These are phyloP conservation scores for Akabosia matsudoensis DNA, from an alignment of 1,140 invertebrate genomes.

Conservation along the genomic window DNA sequence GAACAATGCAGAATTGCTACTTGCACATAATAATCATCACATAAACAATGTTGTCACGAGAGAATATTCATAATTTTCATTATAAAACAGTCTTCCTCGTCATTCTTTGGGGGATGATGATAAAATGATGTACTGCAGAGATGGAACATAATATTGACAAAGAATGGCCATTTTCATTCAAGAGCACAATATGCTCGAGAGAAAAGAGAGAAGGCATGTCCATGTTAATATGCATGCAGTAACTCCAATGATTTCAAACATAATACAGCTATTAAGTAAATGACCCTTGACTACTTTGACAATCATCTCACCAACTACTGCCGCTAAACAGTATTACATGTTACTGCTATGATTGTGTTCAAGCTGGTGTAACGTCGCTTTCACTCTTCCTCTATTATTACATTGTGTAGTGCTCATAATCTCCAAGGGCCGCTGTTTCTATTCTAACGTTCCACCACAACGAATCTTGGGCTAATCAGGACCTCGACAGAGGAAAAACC, in stretches of 20 bases:
- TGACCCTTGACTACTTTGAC: slow-evolving; percentile 45
- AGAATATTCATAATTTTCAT: background rate
- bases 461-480: slow-evolving; percentile 16
- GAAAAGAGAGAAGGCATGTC: background rate
- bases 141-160: background rate
- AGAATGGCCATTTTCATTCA: background rate
- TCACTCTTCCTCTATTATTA: background rate
- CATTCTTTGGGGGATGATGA: background rate
- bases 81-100: background rate
- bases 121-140: background rate
- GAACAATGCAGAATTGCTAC: background rate
- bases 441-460: slow-evolving; percentile 7
- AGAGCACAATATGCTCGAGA: background rate
- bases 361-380: background rate
- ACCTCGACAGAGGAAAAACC: background rate
- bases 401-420: background rate
- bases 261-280: slow-evolving; percentile 42
- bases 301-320: slow-evolving; percentile 14
- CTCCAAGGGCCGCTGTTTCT: background rate
- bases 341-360: background rate
- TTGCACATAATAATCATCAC: background rate
- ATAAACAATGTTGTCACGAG: background rate
- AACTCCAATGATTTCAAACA: slow-evolving; percentile 1
- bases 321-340: too few species aligned
- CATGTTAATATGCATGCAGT: background rate